Conservation (phyloP, 2,113 vertebrate genomes). For the Passer domesticus region DNA sequence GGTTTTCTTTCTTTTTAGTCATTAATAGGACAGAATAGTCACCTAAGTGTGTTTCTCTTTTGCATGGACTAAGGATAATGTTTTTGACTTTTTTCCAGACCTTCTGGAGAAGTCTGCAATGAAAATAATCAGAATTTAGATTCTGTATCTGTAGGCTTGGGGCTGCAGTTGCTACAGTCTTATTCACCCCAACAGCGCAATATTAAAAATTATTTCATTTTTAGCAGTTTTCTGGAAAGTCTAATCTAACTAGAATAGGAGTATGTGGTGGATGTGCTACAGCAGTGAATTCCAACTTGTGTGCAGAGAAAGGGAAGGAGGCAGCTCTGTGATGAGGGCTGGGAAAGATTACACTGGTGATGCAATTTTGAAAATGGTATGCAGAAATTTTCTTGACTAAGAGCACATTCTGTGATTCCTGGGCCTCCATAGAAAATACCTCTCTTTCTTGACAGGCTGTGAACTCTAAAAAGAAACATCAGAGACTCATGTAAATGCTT, state of each 20-base stretch:
- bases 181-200: neutral
- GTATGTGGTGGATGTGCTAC: neutral
- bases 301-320: neutral
- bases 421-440: neutral
- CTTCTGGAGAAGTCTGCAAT: neutral
- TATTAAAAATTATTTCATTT: neutral
- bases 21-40: neutral
- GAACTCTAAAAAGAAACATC: neutral
- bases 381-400: neutral
- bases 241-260: neutral
- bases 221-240: neutral
- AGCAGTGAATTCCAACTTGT: neutral
- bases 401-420: rapidly evolving
- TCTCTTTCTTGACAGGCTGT: neutral
- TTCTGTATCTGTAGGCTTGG: neutral
- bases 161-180: neutral
- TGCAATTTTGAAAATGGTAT: neutral
- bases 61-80: neutral
- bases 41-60: neutral
- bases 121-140: neutral
- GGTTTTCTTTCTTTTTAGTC: neutral
- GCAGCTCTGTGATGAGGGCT: neutral
- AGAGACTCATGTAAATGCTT: neutral
- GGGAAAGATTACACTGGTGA: neutral
- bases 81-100: neutral